Evolutionary conservation across 2,797 vertebrate species (phyloP).

Genomic region (Numenius phaeopus): DNA sequence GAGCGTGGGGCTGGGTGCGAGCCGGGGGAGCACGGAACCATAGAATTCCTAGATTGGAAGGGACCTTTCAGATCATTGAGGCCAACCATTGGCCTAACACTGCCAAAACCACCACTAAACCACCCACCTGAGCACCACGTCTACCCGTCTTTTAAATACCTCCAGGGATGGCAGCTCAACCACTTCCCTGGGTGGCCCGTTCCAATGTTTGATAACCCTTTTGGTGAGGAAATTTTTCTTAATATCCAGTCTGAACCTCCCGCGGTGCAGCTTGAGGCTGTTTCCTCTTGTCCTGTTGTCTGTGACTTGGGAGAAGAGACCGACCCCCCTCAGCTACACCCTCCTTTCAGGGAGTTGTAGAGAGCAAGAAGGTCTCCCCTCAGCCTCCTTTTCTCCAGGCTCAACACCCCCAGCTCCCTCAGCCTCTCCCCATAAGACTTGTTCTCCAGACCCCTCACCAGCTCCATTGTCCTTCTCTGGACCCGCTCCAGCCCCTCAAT

Average conservation of each 20-base stretch:
- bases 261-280: not conserved
- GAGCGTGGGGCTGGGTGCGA: rapidly evolving
- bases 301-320: not conserved
- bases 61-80: not conserved
- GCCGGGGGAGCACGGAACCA: too few relatives aligned
- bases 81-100: not conserved
- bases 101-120: not conserved
- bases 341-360: not conserved
- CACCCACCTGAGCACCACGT: not conserved
- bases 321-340: too few relatives aligned
- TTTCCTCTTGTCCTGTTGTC: not conserved
- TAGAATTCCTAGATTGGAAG: not conserved
- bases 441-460: not conserved
- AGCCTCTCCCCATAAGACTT: not conserved
- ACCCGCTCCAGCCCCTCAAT: too few relatives aligned
- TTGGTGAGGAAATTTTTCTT: not conserved
- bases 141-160: not conserved
- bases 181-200: not conserved
- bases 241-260: not conserved
- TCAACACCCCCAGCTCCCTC: not conserved
- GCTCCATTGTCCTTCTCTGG: too few relatives aligned
- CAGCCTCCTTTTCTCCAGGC: not conserved
- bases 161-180: not conserved
- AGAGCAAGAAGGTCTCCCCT: not conserved
- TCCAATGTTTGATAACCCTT: not conserved